Percentiles rank a stretch among this genome's conserved stretches.
Conservation (phyloP, 2,888 invertebrate genomes). For the Xanthia icteritia region DNA sequence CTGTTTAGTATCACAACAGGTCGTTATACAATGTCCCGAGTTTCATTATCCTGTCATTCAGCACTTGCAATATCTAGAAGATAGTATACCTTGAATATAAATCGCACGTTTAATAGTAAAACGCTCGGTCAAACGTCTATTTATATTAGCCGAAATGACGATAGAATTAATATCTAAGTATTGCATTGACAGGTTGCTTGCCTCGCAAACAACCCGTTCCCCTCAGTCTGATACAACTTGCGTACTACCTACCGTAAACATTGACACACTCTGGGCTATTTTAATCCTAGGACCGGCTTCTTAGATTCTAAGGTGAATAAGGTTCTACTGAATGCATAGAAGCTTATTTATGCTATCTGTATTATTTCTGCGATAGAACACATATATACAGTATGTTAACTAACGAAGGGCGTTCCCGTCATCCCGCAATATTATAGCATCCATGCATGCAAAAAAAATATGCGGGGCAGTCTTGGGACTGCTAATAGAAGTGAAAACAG, state of each 20-base stretch:
- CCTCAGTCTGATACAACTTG: constrained; percentile 12
- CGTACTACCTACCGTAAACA: constrained; percentile 21
- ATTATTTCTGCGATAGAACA: not conserved
- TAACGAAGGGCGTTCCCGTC: too few relatives aligned
- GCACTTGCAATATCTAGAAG: constrained; percentile 1
- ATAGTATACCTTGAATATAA: constrained; percentile 20
- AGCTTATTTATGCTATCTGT: constrained; percentile 11
- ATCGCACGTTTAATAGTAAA: not conserved
- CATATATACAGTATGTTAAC: too few relatives aligned
- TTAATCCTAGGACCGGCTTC: constrained; percentile 9
- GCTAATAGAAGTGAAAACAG: too few relatives aligned
- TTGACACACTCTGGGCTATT: constrained; percentile 38
- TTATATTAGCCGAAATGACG: constrained; percentile 10
- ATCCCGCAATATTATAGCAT: too few relatives aligned
- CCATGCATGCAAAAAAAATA: too few relatives aligned
- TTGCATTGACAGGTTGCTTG: constrained; percentile 32
- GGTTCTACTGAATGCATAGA: not conserved
- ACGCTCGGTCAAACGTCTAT: not conserved
- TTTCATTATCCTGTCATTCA: not conserved
- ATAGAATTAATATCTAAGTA: constrained; percentile 7
- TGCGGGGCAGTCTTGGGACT: too few relatives aligned
- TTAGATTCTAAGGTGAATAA: not conserved
- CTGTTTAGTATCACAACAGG: not conserved
- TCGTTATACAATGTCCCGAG: not conserved
- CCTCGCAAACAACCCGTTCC: constrained; percentile 40